Base-by-base conservation (phyloP, 1,140 invertebrate genomes). In the Danaus melanippus region DNA sequence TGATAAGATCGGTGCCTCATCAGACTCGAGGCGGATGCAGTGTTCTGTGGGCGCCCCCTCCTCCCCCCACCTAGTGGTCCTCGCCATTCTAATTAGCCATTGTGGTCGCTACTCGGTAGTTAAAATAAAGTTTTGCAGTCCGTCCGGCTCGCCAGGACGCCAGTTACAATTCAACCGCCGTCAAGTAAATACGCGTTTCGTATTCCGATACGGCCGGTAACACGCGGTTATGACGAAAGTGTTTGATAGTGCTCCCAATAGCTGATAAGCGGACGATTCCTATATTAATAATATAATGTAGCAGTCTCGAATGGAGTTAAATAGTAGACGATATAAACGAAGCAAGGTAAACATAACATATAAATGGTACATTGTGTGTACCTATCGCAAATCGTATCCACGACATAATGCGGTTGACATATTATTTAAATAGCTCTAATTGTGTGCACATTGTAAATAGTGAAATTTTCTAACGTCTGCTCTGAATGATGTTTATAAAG, bases 61-160 rank as follows among this genome's bases (percentile, higher is more conserved):
- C 65, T 49, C 67, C 70, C 70, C 75, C 64, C 72, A 50, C 71
- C 69, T 69, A 73, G 59, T 66, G 67, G 68, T 66, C 64, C 72
- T 79, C 76, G 78, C 79, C 82, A 84, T 86, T 84, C 82, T 84
- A 86, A 86, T 86, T 86, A 86, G 76, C 78, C 79, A 86, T 86
- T 86, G 83, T 86, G 80, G 82, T 74, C 68, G 71, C 62, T 64
- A 71, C 80, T 74, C 68, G 71, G 61, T 64, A 71, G 76, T 72
- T 69, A 74, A 32, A 32, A 32, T 32, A 32, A 76, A 78, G 69
- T 82, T 32, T 79, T 79, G 71, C 69, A 66, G 67, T 73, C 66
- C 70, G 72, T 73, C 72, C 74, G 73, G 71, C 66, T 52, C 53
- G 48, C 44, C 53, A 47, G 58, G 66, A 62, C 46, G 69, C 56